These are phyloP conservation scores for Lasioglossum figueresi DNA, from an alignment of 2,888 invertebrate species.

Conservation along the genomic window DNA sequence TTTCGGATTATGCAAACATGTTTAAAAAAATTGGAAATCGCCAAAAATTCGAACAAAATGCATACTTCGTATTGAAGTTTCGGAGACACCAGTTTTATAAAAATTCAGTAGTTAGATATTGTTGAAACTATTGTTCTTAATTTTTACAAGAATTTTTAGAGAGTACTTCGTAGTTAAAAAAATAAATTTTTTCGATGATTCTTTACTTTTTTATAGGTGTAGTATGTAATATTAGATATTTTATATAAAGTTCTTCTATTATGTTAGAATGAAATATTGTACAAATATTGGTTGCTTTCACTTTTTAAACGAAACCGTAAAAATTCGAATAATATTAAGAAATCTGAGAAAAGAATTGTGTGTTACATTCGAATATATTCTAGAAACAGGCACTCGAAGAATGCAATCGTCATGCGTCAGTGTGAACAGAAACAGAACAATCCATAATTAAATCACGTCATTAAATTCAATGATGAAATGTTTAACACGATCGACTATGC, in stretches of 20 bases:
- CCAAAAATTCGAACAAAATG: too few species aligned
- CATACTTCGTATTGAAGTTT: too few species aligned
- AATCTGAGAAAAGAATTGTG: not conserved
- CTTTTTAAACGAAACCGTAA: not conserved
- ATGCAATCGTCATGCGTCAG: not conserved
- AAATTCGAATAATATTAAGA: not conserved
- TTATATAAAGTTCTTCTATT: not conserved
- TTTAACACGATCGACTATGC: not conserved
- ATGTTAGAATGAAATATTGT: not conserved
- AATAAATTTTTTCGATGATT: too few species aligned
- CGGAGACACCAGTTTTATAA: too few species aligned
- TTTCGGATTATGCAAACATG: too few species aligned
- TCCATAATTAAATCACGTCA: slow-evolving; percentile 21
- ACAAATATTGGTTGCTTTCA: not conserved
- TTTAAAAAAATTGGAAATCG: too few species aligned
- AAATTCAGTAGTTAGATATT: too few species aligned
- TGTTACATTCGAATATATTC: not conserved
- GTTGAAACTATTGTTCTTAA: too few species aligned
- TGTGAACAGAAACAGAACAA: not conserved
- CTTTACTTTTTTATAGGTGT: too few species aligned
- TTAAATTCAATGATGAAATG: not conserved
- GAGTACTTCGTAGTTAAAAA: too few species aligned
- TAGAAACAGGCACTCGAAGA: not conserved
- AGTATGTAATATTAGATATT: not conserved
- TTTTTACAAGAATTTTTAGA: too few species aligned